These are phyloP conservation scores for Mesorhabditis belari DNA, from an alignment of 2,888 invertebrate genomes.

Conservation along the genomic window DNA sequence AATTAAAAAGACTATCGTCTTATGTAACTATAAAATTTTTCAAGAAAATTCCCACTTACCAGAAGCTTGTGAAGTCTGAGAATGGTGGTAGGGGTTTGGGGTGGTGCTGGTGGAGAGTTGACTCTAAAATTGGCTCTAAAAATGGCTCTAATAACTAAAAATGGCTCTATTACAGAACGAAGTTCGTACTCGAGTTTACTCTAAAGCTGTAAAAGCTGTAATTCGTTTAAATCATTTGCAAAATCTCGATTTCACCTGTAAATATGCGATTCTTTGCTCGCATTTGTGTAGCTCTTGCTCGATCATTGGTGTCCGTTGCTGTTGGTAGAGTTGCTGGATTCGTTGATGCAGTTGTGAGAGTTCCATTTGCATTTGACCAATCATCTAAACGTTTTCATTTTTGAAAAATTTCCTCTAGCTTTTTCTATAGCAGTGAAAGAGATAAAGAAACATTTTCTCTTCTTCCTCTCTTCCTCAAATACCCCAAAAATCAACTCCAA, in stretches of 20 bases:
- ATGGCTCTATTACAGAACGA: too few species aligned
- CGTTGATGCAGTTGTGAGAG: conserved; percentile 9
- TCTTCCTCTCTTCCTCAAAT: background rate
- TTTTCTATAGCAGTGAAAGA: too few species aligned
- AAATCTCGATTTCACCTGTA: background rate
- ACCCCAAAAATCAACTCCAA: too few species aligned
- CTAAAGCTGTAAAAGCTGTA: too few species aligned
- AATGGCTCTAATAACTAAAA: too few species aligned
- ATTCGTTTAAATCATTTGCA: too few species aligned
- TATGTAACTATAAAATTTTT: background rate
- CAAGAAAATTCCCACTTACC: background rate
- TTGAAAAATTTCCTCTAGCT: background rate
- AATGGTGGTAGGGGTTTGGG: too few species aligned
- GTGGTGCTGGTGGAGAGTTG: too few species aligned
- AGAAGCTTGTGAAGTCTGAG: background rate
- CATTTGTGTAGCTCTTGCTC: conserved; percentile 15
- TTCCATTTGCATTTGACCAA: conserved; percentile 11
- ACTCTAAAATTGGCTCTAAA: too few species aligned
- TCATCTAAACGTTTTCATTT: background rate
- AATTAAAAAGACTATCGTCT: conserved; percentile 5
- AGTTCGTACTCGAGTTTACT: too few species aligned
- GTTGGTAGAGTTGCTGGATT: conserved; percentile 18
- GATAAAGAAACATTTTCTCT: too few species aligned
- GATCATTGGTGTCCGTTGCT: conserved; percentile 15
- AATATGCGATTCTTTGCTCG: background rate